Evolutionary conservation across 2,113 vertebrate species (phyloP), one percentile per base, ranked within the genome.

Genomic region (Burhinus oedicnemus): DNA sequence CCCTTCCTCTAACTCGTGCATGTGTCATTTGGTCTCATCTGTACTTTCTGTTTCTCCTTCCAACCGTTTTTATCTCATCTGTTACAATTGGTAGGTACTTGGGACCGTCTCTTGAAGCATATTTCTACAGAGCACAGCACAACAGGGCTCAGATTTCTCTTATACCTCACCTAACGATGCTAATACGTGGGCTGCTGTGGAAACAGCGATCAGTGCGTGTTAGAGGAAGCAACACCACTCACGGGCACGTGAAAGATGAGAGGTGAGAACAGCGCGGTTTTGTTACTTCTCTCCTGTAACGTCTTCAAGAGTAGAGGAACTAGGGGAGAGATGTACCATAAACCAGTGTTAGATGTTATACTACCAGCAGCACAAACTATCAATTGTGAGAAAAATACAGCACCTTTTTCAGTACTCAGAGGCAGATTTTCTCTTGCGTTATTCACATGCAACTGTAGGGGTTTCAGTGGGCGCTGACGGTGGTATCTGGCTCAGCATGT

Each of bases 201-300:
- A 42, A 75, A 2, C 55, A 47, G 80, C 14, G 77, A 54, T 61
- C 64, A 25, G 3, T 34, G 40, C 0, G 0, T 29, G 19, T 20
- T 15, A 49, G 45, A 51, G 55, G 38, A 5, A 6, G 3, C 71
- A 76, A 4, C 45, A 34, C 70, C 44, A 36, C 25, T 6, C 26
- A 5, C 15, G 27, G 68, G 52, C 57, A 49, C 7, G 0, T 51
- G 49, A 49, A 77, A 45, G n/a, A 21, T 2, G 9, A 49, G 80
- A 60, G 32, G n/a, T 66, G 68, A 66, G 60, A 83, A 66, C 17
- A 47, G 52, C 12, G 8, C 1, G 1, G 12, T 22, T 72, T 38
- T n/a, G 20, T 52, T 68, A 27, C n/a, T 87, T n/a, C n/a, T 87
- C 44, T 55, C 44, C 42, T 65, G 12, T 34, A 38, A 44, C 3